Base-by-base conservation (phyloP, 2,797 vertebrate species). In the Rhincodon typus region DNA sequence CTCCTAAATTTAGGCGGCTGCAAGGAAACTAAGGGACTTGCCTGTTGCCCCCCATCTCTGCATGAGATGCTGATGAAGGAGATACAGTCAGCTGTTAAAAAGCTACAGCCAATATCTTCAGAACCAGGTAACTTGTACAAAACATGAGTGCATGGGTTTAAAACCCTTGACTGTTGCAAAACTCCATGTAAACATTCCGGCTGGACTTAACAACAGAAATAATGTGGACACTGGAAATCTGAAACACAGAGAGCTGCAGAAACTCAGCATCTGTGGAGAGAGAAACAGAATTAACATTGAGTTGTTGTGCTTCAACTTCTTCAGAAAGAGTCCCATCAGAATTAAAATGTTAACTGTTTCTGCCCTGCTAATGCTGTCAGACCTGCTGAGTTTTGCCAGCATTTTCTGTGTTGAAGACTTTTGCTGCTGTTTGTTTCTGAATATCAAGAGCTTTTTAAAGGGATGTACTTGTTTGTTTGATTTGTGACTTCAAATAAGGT, bases 61-160 rank as follows among this genome's bases (percentile, higher is more conserved):
- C 94, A 95, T 4, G 70, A 53, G 94, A 53, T 95, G 70, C 94
- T 95, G 70, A 95, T 95, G 94, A 95, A 17, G 13, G 94, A 95
- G 72, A 95, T 95, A 50, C 27, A 77, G 46, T 50, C 46, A 3
- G 94, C 19, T 25, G n/a, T 57, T 50, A 77, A 50, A 74, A 94
- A 50, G 27, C 46, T 95, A 8, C 70, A 57, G 0, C 50, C 69
- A 77, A 70, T 95, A 15, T 95, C 69, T 30, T 50, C 30, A 4
- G 42, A 77, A 0, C 6, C 94, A 74, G 21, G 94, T 95, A 57
- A 95, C 69, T 94, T 94, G 27, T 7, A 72, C 17, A 8, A 91
- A 38, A n/a, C 53, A 53, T 1, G 0, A 7, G 13, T 2, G 27
- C 13, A n/a, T 69, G 27, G 66, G 10, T 50, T 19, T 53, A 8